Evolutionary conservation across 2,888 invertebrate genomes (phyloP), one percentile per base, ranked within the genome.

Genomic region (Macrosiphum euphorbiae): DNA sequence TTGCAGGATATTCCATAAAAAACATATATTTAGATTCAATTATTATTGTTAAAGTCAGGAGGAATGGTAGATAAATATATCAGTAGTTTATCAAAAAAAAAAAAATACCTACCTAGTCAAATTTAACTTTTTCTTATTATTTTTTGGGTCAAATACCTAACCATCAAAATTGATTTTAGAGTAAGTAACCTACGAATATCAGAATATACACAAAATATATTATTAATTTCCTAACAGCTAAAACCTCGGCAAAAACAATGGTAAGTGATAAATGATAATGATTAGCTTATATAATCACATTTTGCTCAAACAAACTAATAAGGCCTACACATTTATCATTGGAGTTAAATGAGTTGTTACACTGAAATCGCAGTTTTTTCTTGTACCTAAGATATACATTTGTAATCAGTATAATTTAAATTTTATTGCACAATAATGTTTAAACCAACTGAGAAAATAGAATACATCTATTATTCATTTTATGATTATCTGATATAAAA

Each of bases 21-120:
- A 78, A 78, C 35, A 35, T 35, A 78, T 78, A 78, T 20, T 78
- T 35, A 35, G 78, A 86, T 86, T 41, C 20, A 78, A 78, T 78
- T 20, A 20, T 8, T 78, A 28, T 78, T 8, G 20, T 3, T 67
- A 52, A 16, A 90, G 11, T 50, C 67, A 47, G 67, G 47, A 90
- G 78, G 61, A 90, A 67, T 28, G 44, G 16, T 47, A 90, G 67
- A 67, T 78, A 78, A 78, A 35, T 78, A 20, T 78, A 78, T 78
- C 20, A 20, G 35, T 8, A 90, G 1, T 90, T 16, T 78, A 67
- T 47, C 24, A 55, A 10, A 67, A 67, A 47, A 89, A 88, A 61
- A 90, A 90, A 58, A 44, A 44, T n/a, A n/a, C n/a, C 44, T n/a
- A 90, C n/a, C 13, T 44, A 47, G 78, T 44, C 47, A 89, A 89